These are phyloP conservation scores for Festucalex cinctus DNA, from an alignment of 2,113 vertebrate genomes.

Conservation along the genomic window DNA sequence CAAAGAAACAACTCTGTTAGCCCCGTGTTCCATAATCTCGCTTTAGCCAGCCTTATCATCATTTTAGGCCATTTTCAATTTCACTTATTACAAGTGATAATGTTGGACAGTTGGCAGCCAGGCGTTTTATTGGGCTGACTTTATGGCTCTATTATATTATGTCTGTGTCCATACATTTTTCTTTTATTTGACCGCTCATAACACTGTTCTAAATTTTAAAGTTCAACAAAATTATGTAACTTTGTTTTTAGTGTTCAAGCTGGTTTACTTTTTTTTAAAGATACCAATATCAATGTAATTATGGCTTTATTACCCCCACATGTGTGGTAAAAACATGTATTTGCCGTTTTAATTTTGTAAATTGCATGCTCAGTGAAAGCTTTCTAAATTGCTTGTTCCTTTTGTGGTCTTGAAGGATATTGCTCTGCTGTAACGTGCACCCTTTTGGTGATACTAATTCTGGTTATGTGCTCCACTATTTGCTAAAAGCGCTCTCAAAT, in stretches of 20 bases:
- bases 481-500: constrained; percentile 24
- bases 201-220: background rate
- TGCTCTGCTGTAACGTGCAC: constrained; percentile 19
- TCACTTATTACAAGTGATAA: background rate
- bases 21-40: background rate
- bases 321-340: constrained; percentile 5
- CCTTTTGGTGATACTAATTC: constrained; percentile 28
- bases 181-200: background rate
- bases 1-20: background rate
- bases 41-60: background rate
- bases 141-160: background rate
- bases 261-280: constrained; percentile 4
- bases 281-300: constrained; percentile 23
- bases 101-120: background rate
- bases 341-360: constrained; percentile 17
- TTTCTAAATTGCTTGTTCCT: constrained; percentile 18
- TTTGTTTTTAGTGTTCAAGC: background rate
- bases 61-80: background rate
- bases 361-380: constrained; percentile 13
- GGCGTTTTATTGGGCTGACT: background rate
- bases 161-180: background rate
- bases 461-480: constrained; percentile 44
- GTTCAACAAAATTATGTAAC: background rate
- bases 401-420: constrained; percentile 15
- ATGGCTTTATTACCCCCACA: constrained; percentile 2